A percentile compares a stretch with the other conserved stretches of the same genome.
Conservation (phyloP, 2,888 invertebrate genomes). For the Leucophenga montana region DNA sequence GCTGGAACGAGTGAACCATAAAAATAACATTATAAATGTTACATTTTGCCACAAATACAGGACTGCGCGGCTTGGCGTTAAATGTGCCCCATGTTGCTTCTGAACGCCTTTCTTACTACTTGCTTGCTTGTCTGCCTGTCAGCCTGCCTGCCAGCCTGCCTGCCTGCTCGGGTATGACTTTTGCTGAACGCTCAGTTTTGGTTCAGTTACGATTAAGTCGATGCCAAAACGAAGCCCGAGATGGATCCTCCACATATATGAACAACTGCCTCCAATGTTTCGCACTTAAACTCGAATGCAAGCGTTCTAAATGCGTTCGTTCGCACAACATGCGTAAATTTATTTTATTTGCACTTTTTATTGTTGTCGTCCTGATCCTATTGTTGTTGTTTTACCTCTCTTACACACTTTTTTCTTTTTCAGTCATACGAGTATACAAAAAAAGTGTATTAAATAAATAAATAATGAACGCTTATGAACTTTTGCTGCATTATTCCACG, state of each 20-base stretch:
- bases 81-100: conserved; percentile 39
- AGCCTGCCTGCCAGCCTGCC: too few relatives aligned
- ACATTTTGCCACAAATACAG: conserved; percentile 40
- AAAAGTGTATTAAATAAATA: conserved; percentile 59
- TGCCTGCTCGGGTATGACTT: not conserved
- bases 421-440: not conserved
- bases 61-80: conserved; percentile 4
- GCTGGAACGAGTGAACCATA: conserved; percentile 50
- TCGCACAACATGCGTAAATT: conserved; percentile 53
- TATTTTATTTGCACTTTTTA: conserved; percentile 56
- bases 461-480: conserved; percentile 65
- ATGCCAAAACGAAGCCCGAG: not conserved
- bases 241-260: too few relatives aligned
- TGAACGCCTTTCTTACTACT: not conserved
- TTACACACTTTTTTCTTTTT: not conserved
- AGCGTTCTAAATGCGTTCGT: not conserved
- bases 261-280: too few relatives aligned
- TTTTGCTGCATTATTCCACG: conserved; percentile 55
- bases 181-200: not conserved
- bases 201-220: not conserved
- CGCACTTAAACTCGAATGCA: not conserved
- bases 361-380: not conserved
- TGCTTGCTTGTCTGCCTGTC: too few relatives aligned
- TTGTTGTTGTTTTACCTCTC: not conserved
- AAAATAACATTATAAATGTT: conserved; percentile 63